Conservation (phyloP, 2,113 vertebrate species). For the Papio anubis region DNA sequence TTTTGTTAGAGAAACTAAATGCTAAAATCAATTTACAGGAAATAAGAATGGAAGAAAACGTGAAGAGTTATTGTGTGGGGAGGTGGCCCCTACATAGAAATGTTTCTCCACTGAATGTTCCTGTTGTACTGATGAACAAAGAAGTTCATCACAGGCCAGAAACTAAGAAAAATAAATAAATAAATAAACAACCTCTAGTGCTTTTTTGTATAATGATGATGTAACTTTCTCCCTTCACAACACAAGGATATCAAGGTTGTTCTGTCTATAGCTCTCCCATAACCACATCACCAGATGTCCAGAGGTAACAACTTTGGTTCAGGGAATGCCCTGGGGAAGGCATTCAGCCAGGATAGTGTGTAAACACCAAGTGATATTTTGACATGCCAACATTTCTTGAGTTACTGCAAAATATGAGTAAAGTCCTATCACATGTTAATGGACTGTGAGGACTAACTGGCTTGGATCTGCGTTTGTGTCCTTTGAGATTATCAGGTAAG, state of each 20-base stretch:
- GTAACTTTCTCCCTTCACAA: background rate
- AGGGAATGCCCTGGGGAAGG: background rate
- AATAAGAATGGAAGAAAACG: background rate
- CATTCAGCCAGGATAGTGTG: background rate
- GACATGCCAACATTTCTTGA: background rate
- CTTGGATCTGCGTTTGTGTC: background rate
- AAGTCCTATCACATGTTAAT: background rate
- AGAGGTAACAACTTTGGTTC: background rate
- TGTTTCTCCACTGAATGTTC: background rate
- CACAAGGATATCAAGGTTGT: background rate
- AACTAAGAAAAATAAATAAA: too few relatives aligned
- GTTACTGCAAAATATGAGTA: background rate
- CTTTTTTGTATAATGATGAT: background rate
- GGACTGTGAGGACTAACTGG: background rate
- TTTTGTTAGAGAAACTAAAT: background rate
- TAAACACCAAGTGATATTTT: background rate
- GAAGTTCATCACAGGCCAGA: background rate
- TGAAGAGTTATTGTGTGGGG: background rate
- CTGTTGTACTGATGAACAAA: too few relatives aligned
- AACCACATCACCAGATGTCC: background rate
- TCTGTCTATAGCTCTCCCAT: background rate
- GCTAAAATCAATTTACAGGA: background rate
- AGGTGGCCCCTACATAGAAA: background rate
- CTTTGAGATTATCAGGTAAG: background rate
- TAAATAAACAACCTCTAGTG: background rate